Base-by-base conservation (phyloP, 2,797 vertebrate genomes). In the Semaprochilodus insignis region DNA sequence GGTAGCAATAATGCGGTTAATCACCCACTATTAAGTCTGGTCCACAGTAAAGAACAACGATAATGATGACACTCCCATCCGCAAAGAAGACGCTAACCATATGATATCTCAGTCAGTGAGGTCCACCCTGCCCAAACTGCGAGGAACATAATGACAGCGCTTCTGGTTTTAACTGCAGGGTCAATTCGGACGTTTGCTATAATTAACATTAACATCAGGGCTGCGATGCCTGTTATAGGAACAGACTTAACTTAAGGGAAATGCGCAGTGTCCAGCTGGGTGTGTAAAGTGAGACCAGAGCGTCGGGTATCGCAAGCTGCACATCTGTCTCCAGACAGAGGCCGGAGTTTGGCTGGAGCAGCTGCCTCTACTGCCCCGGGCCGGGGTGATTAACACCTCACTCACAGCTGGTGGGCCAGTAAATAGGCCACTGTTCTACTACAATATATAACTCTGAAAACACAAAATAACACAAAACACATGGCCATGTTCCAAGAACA, bases 121-220 rank as follows among this genome's bases (percentile, higher is more conserved):
- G 48, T 23, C 23, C 63, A 8, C 54, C 77, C 77, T 48, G 67
- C 31, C 25, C 34, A 74, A 51, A 19, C 62, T 52, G 69, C 23
- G 36, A 67, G 71, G 13, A 75, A 67, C 16, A 6, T 70, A 80
- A 83, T 70, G 15, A 75, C 71, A 75, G 65, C 48, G 70, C 57
- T 62, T 60, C 52, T 48, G 65, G 54, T 57, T 83, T 69, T 75
- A 80, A 83, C 71, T 75, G 65, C 52, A 70, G 63, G 77, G 71
- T 74, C 62, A 60, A n/a, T 80, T 36, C 54, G 27, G 21, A 74
- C 40, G 72, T 75, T 83, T 75, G 36, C 82, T 83, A 75, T 80
- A 69, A 80, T 83, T 75, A 80, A 80, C 63, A 55, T 82, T 60
- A 72, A 82, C 59, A 69, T 74, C 59, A 65, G 71, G 51, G 44